phyloP scores from a whole-genome alignment of 2,797 vertebrate genomes.

The Hybognathus amarus region DNA sequence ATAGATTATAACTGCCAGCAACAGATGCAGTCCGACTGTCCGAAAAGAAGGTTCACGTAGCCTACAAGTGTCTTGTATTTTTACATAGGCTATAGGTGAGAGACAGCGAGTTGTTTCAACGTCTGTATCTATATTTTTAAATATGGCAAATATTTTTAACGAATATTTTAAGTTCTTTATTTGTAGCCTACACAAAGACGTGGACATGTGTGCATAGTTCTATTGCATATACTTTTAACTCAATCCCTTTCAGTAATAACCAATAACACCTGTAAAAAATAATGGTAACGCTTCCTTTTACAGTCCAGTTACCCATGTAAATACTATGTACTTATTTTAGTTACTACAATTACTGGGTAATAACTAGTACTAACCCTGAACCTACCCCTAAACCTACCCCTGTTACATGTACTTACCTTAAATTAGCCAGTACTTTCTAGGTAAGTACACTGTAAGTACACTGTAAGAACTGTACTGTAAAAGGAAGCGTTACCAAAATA shows the following conservation, averaged over 20 bases:
- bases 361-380: too few relatives aligned
- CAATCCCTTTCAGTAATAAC: background rate
- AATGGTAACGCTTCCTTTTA: too few relatives aligned
- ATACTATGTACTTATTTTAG: too few relatives aligned
- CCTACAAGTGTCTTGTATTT: background rate
- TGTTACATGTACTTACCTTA: too few relatives aligned
- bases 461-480: too few relatives aligned
- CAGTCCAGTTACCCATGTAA: too few relatives aligned
- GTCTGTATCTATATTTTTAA: background rate
- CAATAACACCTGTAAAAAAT: background rate
- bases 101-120: background rate
- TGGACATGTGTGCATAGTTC: background rate
- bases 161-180: background rate
- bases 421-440: too few relatives aligned
- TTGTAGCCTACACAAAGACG: background rate
- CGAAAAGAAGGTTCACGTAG: background rate
- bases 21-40: background rate
- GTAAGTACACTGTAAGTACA: too few relatives aligned
- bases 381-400: too few relatives aligned
- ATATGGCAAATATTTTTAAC: background rate
- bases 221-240: background rate
- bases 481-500: too few relatives aligned
- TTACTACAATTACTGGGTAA: too few relatives aligned
- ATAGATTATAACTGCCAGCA: background rate
- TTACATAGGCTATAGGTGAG: background rate